Base-by-base conservation (phyloP, 1,140 invertebrate species). In the Drosophila littoralis region DNA sequence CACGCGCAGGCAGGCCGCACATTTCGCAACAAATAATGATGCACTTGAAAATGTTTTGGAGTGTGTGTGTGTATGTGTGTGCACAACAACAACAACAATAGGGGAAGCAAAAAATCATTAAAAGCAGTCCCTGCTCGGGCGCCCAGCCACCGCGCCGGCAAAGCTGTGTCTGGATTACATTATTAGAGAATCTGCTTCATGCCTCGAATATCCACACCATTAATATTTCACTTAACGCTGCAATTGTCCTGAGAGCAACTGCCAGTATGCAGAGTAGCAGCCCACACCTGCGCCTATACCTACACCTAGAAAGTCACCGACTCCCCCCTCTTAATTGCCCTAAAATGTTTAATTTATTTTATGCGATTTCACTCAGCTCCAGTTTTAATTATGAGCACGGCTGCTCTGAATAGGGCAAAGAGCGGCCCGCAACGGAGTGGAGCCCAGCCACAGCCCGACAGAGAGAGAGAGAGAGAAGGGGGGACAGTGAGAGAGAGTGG, bases 331-430 rank as follows among this genome's bases (percentile, higher is more conserved):
- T 89, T 90, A 90, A 90, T 90, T 90, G 85, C 85, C 79, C 79
- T 90, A 77, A 90, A 90, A 90, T 90, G 86, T 90, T 90, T 90
- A 90, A 90, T 90, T 90, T 86, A 90, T 90, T 90, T 90, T 90
- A 90, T 90, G 85, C 81, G 85, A 90, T 90, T 90, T 90, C 86
- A 90, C 90, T 90, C 85, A 81, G 85, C 75, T 54, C 79, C 76
- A 75, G 81, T 90, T 90, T 90, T 90, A 90, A 90, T 90, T 90
- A 90, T 85, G 86, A 85, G 75, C 75, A 55, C 4, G 54, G 59
- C 28, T 15, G 15, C 6, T 17, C 32, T n/a, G 46, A 59, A 22
- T 59, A 43, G 36, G 13, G n/a, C 48, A 33, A 28, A 32, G 12
- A 32, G 50, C 13, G 7, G 50, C 13, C 36, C 13, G 35, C 15